Evolutionary conservation across 1,140 invertebrate genomes (phyloP).

Genomic region (Asbolus verrucosus): DNA sequence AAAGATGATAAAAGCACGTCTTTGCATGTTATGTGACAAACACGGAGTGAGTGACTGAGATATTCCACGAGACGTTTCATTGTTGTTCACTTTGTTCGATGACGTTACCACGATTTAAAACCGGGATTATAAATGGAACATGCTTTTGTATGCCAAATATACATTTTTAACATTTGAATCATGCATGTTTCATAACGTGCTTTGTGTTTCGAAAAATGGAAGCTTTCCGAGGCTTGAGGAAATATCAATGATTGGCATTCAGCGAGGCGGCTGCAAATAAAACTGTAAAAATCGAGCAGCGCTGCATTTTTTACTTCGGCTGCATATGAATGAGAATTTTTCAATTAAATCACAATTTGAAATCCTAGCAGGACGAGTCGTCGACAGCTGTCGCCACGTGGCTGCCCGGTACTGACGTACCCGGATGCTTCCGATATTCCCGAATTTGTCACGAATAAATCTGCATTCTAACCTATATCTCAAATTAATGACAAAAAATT

Average conservation of each 20-base stretch:
- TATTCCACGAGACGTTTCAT: slow-evolving; percentile 63
- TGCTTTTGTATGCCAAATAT: slow-evolving; percentile 61
- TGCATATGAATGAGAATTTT: slow-evolving; percentile 66
- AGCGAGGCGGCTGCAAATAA: slow-evolving; percentile 57
- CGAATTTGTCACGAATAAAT: not conserved
- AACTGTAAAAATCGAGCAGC: slow-evolving; percentile 57
- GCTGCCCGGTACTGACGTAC: not conserved
- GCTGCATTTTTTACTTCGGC: slow-evolving; percentile 64
- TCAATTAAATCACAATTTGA: slow-evolving; percentile 65
- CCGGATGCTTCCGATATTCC: not conserved
- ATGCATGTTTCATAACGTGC: slow-evolving; percentile 57
- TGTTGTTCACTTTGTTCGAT: slow-evolving; percentile 63
- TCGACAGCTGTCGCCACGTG: slow-evolving; percentile 25
- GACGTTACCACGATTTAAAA: slow-evolving; percentile 58
- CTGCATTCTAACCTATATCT: not conserved
- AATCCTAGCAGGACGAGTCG: slow-evolving; percentile 29
- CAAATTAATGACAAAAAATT: not conserved
- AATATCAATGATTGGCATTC: slow-evolving; percentile 61
- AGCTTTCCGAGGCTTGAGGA: slow-evolving; percentile 46
- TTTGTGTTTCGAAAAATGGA: slow-evolving; percentile 48
- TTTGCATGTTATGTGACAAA: slow-evolving; percentile 64
- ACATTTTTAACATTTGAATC: slow-evolving; percentile 61
- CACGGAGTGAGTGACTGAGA: slow-evolving; percentile 63
- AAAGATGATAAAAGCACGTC: slow-evolving; percentile 64
- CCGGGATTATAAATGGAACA: slow-evolving; percentile 61